Evolutionary conservation across 2,113 vertebrate species (phyloP).

Genomic region (Lophotis ruficrista): DNA sequence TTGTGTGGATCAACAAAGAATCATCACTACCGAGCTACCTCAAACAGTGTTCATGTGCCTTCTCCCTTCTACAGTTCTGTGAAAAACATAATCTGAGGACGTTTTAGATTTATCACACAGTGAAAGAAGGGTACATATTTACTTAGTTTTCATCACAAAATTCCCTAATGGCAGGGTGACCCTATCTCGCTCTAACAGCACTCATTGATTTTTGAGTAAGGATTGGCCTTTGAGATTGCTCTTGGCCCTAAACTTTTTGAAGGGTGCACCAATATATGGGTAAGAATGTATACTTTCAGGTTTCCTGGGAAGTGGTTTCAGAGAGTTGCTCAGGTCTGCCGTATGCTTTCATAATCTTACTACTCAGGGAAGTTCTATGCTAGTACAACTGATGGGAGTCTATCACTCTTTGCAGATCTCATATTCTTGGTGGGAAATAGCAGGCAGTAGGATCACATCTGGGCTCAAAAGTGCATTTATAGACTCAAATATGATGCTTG

Average conservation of each 20-base stretch:
- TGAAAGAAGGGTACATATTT: neutral
- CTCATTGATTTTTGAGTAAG: neutral
- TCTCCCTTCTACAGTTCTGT: neutral
- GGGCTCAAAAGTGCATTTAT: neutral
- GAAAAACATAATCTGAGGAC: neutral
- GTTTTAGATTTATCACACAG: neutral
- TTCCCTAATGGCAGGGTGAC: neutral
- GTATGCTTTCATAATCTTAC: neutral
- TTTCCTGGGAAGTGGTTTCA: neutral
- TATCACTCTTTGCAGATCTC: neutral
- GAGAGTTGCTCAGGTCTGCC: neutral
- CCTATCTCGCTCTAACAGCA: neutral
- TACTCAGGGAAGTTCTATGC: neutral
- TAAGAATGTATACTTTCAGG: neutral
- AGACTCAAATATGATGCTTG: neutral
- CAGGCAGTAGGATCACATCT: neutral
- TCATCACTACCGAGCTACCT: neutral
- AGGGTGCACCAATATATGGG: neutral
- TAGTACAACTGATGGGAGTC: neutral
- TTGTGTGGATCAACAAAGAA: neutral
- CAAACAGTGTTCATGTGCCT: rapidly evolving
- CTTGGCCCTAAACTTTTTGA: neutral
- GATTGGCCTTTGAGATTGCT: neutral
- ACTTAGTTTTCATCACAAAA: neutral
- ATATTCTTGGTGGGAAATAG: neutral